Percentiles rank a stretch among this genome's conserved stretches.
phyloP scores from a whole-genome alignment of 2,888 invertebrate genomes.

The Zaprionus bogoriensis region DNA sequence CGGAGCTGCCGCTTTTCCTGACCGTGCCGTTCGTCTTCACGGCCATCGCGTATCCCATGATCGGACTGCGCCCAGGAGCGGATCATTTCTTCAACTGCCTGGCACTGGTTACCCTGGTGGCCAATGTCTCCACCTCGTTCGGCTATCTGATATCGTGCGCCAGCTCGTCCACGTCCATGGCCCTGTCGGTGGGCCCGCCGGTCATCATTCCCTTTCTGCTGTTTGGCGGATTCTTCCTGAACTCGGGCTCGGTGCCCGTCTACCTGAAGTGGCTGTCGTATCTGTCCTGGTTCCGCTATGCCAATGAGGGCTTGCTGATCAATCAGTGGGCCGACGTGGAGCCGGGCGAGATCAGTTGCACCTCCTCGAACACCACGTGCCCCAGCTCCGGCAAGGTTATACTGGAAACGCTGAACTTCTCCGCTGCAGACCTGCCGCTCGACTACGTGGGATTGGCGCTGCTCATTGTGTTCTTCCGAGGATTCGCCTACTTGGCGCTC shows the following conservation, averaged over 20 bases:
- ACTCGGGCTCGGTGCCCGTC: slow-evolving; percentile 92
- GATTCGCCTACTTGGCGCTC: slow-evolving; percentile 90
- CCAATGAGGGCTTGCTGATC: slow-evolving; percentile 93
- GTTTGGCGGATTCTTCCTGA: slow-evolving; percentile 97
- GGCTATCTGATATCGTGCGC: slow-evolving; percentile 96
- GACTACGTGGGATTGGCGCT: slow-evolving; percentile 89
- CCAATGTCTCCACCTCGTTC: slow-evolving; percentile 94
- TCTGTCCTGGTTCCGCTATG: slow-evolving; percentile 96
- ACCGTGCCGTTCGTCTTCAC: slow-evolving; percentile 92
- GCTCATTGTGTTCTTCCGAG: slow-evolving; percentile 89
- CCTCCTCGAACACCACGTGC: slow-evolving; percentile 89
- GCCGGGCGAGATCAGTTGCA: slow-evolving; percentile 89
- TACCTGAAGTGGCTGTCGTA: slow-evolving; percentile 94
- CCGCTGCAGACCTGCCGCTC: slow-evolving; percentile 87
- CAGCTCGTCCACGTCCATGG: slow-evolving; percentile 92
- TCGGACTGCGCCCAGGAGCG: slow-evolving; percentile 89
- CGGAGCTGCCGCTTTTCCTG: slow-evolving; percentile 94
- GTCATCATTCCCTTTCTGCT: slow-evolving; percentile 96
- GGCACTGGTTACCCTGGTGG: slow-evolving; percentile 90
- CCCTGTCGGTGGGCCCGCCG: slow-evolving; percentile 94
- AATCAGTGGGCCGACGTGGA: slow-evolving; percentile 94
- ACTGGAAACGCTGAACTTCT: slow-evolving; percentile 90
- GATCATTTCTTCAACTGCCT: slow-evolving; percentile 89
- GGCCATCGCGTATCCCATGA: slow-evolving; percentile 93
- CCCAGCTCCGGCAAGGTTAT: slow-evolving; percentile 90